Conservation (phyloP, 2,888 invertebrate species). For the Leptopterna dolabrata region DNA sequence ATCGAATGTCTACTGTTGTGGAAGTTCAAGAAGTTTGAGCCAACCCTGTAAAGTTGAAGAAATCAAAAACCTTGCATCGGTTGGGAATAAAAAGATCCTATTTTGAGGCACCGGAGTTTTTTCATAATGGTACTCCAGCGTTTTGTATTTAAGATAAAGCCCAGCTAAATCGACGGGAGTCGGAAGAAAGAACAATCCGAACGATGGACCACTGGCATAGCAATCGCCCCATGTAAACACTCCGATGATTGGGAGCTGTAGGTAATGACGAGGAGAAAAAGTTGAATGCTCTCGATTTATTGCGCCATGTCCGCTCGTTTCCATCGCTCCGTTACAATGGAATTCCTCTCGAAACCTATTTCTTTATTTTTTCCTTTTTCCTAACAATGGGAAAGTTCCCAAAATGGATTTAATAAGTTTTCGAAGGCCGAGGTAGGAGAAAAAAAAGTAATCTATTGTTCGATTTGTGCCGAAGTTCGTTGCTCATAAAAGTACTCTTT, state of each 20-base stretch:
- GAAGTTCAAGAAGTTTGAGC: no score
- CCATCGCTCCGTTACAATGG: background rate
- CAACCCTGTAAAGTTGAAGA: no score
- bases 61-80: no score
- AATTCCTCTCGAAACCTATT: background rate
- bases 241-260: background rate
- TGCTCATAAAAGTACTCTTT: background rate
- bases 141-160: no score
- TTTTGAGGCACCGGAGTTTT: no score
- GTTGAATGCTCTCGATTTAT: background rate
- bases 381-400: background rate
- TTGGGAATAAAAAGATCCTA: no score
- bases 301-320: background rate
- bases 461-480: background rate
- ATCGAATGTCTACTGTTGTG: no score
- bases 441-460: conserved; percentile 10
- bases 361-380: background rate
- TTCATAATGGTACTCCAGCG: no score
- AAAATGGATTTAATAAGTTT: background rate
- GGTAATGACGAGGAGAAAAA: background rate
- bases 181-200: no score
- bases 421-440: background rate
- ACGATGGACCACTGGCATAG: no score
- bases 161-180: no score
- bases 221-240: no score